Base-by-base conservation (phyloP, 2,113 vertebrate genomes). In the Gambusia holbrooki region DNA sequence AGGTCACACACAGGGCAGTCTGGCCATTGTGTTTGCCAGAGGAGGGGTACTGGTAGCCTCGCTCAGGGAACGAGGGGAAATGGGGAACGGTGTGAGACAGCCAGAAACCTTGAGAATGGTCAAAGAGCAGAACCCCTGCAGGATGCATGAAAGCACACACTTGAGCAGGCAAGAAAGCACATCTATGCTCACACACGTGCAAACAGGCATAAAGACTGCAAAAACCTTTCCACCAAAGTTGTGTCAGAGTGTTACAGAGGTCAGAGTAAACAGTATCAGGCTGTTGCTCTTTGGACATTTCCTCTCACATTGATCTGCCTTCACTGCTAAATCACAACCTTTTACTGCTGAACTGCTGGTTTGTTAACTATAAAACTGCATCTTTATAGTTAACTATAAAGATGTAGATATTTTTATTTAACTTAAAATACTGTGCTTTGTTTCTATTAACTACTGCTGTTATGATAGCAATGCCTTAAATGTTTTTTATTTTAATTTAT, bases 81-180 rank as follows among this genome's bases (percentile, higher is more conserved):
- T 90, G 90, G 17, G 97, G 98, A 75, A 98, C 92, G 4, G 95
- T 97, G 93, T 97, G 97, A 65, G 94, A 95, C 67, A 97, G 66
- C 96, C 96, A 98, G 90, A 99, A 97, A 70, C 97, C 97, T 88
- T 97, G 96, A 66, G 87, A 86, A 85, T 77, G 93, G 88, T 97
- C 95, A 93, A 96, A 96, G 76, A 96, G 90, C 82, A 98, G 80
- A 45, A 94, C 87, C 63, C 97, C 96, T 99, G 90, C 60, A 82
- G 58, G 73, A 85, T 30, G 33, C 7, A 90, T 17, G 84, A n/a
- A 81, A 45, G 76, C 4, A 2, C 1, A 9, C 62, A 19, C 10
- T 0, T 68, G 60, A 28, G 28, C 10, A 33, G 17, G 1, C 13
- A 62, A 58, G 74, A 42, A 30, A 8, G 35, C 35, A 54, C 17